Conservation (phyloP, 2,113 vertebrate species). For the Lasiurus cinereus region DNA sequence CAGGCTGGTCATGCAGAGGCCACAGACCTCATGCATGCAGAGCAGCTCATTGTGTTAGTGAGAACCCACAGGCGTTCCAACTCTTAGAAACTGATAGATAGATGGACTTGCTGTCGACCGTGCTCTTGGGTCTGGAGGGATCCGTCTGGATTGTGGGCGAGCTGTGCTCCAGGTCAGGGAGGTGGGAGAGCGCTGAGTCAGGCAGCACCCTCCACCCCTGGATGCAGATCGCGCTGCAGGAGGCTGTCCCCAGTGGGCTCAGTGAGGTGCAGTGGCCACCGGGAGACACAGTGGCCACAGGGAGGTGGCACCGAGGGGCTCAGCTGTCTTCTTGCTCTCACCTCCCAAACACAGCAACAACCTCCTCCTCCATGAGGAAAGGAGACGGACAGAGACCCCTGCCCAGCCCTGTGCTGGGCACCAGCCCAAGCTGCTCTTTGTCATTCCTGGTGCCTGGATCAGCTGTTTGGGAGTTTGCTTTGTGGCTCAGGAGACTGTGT, state of each 20-base stretch:
- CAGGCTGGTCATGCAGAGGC: accelerated
- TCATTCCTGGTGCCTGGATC: too few relatives aligned
- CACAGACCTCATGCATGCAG: accelerated
- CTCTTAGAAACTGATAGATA: accelerated
- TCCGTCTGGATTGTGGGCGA: accelerated
- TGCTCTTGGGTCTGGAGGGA: not conserved
- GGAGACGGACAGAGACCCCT: accelerated
- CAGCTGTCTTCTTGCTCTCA: not conserved
- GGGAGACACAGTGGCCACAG: not conserved
- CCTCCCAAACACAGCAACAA: not conserved
- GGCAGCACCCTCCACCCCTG: not conserved
- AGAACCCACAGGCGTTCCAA: accelerated
- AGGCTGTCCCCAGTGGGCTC: not conserved
- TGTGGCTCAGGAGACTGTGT: too few relatives aligned
- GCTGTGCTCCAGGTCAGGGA: not conserved
- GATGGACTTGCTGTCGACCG: accelerated
- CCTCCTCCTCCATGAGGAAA: not conserved
- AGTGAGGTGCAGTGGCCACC: not conserved
- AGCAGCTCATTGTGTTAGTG: accelerated
- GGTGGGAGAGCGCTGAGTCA: not conserved
- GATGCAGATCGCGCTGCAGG: accelerated
- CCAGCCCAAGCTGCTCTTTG: too few relatives aligned
- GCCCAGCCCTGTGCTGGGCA: not conserved
- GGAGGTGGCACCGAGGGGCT: accelerated
- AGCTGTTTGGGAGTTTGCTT: too few relatives aligned